These are phyloP conservation scores for Lithophane semibrunnea DNA, from an alignment of 2,888 invertebrate species.

Conservation along the genomic window DNA sequence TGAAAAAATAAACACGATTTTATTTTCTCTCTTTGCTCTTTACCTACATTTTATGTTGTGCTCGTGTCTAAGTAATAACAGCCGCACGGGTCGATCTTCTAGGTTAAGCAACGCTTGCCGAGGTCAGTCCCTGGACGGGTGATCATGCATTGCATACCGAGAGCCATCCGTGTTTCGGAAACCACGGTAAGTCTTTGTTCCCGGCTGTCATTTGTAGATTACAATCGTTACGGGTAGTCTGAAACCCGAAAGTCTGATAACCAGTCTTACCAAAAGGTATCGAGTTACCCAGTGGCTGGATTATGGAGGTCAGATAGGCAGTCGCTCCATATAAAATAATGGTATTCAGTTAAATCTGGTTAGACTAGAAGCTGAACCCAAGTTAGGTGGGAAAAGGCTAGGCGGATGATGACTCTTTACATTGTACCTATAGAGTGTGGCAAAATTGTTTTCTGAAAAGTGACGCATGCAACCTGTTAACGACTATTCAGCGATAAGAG, in stretches of 20 bases:
- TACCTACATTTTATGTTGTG: background rate
- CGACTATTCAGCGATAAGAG: conserved; percentile 1
- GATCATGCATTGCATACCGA: background rate
- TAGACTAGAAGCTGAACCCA: background rate
- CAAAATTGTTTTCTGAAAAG: background rate
- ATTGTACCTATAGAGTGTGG: too few relatives aligned
- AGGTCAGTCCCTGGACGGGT: background rate
- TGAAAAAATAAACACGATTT: conserved; percentile 55
- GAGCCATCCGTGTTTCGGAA: too few relatives aligned
- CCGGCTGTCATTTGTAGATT: background rate
- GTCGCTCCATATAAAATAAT: background rate
- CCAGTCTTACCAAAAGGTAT: background rate
- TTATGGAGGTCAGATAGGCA: background rate
- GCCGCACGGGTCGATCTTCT: background rate
- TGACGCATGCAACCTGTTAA: conserved; percentile 5
- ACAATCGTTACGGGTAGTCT: too few relatives aligned
- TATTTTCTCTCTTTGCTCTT: conserved; percentile 26
- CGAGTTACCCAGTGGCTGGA: background rate
- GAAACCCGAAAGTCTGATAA: background rate
- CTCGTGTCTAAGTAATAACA: background rate
- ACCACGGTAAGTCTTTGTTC: background rate
- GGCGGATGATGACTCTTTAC: background rate
- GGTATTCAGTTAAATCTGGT: background rate
- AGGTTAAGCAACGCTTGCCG: background rate
- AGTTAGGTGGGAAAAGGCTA: background rate